Evolutionary conservation across 1,140 invertebrate genomes (phyloP), one percentile per base, ranked within the genome.

Genomic region (Tetramorium parvispinum): DNA sequence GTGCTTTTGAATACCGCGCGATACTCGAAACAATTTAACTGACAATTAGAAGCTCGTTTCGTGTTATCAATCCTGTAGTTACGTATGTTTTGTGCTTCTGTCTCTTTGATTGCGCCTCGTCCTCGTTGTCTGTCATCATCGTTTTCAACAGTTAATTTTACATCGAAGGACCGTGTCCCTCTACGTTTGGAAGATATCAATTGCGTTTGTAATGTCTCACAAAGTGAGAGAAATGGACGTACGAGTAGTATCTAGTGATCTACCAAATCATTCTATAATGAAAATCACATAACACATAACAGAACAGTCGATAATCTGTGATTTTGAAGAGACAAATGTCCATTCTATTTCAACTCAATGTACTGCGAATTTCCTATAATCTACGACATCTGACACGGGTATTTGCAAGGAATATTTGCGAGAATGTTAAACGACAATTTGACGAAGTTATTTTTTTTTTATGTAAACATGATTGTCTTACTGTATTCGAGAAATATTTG

Each of bases 31-130:
- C 82, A 88, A 85, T 90, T 90, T 88, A 88, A 71, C 88, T 75
- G 63, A 88, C 88, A 91, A 90, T 91, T 91, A 88, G 89, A 86
- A 90, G 76, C 86, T 78, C 81, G 89, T 86, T 78, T 55, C 75
- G 46, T 43, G 51, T 77, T 89, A 85, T 86, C 51, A 83, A 83
- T 83, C 68, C 79, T 49, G 79, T 13, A 61, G 79, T 75, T 37
- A 75, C 24, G 40, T 49, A 27, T 73, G 68, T 83, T 73, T 83
- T 83, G n/a, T 59, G 24, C 40, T 18, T 46, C 79, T n/a, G 53
- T 24, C 79, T 75, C 79, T 83, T 83, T 83, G 68, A 75, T 59
- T 27, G 21, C 11, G 18, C 43, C 6, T 21, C 46, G 32, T 57
- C 18, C 68, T 83, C 40, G 66, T 82, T 82, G 43, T 18, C 40